Percentiles rank a stretch among this genome's conserved stretches.
Conservation (phyloP, 2,113 vertebrate species). For the Rhinichthys klamathensis region DNA sequence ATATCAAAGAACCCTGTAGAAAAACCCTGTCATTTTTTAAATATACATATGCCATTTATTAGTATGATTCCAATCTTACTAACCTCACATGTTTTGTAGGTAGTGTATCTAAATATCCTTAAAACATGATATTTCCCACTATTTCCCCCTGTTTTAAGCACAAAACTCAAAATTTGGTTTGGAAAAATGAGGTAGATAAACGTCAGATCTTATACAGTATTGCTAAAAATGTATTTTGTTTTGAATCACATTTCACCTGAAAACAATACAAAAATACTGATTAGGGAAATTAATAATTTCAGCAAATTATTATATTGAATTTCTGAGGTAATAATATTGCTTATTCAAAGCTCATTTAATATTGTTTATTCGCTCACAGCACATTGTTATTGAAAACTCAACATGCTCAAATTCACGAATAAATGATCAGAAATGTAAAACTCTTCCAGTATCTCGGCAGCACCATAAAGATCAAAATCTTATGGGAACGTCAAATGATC, state of each 20-base stretch:
- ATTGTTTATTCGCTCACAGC: not conserved
- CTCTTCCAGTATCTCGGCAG: not conserved
- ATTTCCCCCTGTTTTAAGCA: not conserved
- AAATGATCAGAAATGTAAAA: slow-evolving; percentile 4
- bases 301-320: not conserved
- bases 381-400: not conserved
- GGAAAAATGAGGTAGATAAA: not conserved
- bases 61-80: not conserved
- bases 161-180: not conserved
- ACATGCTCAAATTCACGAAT: not conserved
- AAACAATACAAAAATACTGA: not conserved
- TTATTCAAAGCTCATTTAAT: not conserved
- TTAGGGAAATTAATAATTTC: not conserved
- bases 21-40: too few species aligned
- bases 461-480: not conserved
- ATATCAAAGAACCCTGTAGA: too few species aligned
- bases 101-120: not conserved
- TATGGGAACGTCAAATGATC: slow-evolving; percentile 32
- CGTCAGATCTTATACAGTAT: not conserved
- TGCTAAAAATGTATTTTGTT: not conserved
- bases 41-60: too few species aligned
- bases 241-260: not conserved
- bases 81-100: not conserved
- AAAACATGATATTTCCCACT: not conserved
- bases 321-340: not conserved